Base-by-base conservation (phyloP, 2,888 invertebrate genomes). In the Drosophila ezoana region DNA sequence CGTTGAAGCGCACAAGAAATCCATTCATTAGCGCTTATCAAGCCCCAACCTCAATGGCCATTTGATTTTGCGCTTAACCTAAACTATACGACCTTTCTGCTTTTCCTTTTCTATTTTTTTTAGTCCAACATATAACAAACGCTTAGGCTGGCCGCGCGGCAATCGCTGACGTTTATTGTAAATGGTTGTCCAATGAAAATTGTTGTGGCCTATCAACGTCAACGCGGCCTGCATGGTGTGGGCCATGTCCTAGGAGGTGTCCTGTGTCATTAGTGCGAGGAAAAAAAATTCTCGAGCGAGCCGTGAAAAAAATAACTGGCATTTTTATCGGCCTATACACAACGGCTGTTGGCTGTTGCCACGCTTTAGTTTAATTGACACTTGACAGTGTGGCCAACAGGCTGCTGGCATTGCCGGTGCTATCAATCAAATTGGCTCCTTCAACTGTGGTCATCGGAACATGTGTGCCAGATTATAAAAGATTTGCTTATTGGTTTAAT, bases 121-220 rank as follows among this genome's bases (percentile, higher is more conserved):
- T 41, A 32, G 10, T n/a, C 43, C 52, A 58, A 56, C 41, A 60
- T 66, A 40, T 63, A 47, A 13, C 61, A 48, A 35, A 59, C 58
- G 54, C 41, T 35, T 20, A 1, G 53, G 13, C 44, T 9, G 20
- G 43, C 43, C n/a, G 49, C 51, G 52, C 48, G 56, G 79, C 79
- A 75, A 79, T 71, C 74, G 85, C 71, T 84, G 87, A 87, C 89
- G 89, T 85, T 87, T 89, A 85, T 87, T 89, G 89, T 89, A 89
- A 89, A 85, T 89, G 89, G 87, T 74, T 87, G 87, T 89, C 84
- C 85, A 84, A 85, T 89, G 85, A 81, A 89, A 85, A 89, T 85
- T 89, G 87, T 87, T 89, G 89, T 79, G 85, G 85, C 85, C 87
- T 87, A 85, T 85, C 85, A 85, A 89, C 89, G 85, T 85, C 89